Base-by-base conservation (phyloP, 2,113 vertebrate genomes). In the Carassius auratus region DNA sequence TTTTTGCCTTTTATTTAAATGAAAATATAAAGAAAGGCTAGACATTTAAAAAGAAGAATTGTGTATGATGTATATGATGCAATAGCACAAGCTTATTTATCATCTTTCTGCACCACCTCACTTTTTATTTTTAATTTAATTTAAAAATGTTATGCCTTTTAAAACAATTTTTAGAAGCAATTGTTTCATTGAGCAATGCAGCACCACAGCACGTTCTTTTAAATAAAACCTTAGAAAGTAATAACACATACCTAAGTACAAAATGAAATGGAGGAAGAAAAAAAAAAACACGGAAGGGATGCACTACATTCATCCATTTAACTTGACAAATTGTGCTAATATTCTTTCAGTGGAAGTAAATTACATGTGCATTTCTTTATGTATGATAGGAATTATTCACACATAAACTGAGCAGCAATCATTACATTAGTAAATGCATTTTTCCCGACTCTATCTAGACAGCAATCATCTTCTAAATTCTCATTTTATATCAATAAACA, bases 401-500 rank as follows among this genome's bases (percentile, higher is more conserved):
- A 45, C 21, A 62, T 62, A 61, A 80, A 61, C 64, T 14, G 38
- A 45, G 61, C 42, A 50, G 23, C 64, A n/a, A 30, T 48, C 71
- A 85, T 85, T 59, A 48, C 45, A 30, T 57, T 83, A 85, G 50
- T 79, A 38, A 85, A 88, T 88, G 80, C 48, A 78, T 78, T 64
- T 61, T 73, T 79, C 76, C 80, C 66, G 66, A 79, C 42, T 84
- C 73, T 59, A 78, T 84, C 61, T 76, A 71, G 73, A 19, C 30
- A 77, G 71, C 50, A 36, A 86, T 74, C 42, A 86, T 86, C 82
- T 80, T 62, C 77, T 86, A 84, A 86, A 86, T 86, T 75, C 69
- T 82, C 86, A 84, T 81, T 86, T 83, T 71, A 69, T 81, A 73
- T 86, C 81, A 86, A 88, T 88, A 88, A 88, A 81, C 81, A 88